Evolutionary conservation across 2,113 vertebrate genomes (phyloP).

Genomic region (Antigone vipio): DNA sequence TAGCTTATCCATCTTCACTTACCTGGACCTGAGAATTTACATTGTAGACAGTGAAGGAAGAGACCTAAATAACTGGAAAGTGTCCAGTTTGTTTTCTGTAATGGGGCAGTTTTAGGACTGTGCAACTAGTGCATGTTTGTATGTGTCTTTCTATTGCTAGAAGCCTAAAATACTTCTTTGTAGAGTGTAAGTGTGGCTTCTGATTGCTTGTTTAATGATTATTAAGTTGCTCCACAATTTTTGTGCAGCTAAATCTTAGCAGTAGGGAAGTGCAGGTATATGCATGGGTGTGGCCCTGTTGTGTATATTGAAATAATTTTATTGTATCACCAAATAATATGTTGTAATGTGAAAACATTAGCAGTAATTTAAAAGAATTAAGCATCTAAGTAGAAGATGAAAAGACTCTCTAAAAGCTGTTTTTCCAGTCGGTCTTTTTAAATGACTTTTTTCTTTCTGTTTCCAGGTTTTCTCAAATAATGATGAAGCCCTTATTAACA

Average conservation of each 20-base stretch:
- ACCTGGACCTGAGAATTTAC: background rate
- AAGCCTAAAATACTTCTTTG: background rate
- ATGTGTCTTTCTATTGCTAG: background rate
- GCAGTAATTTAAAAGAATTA: background rate
- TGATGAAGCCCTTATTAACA: slow-evolving; percentile 96
- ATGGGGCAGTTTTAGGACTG: background rate
- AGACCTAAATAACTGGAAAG: background rate
- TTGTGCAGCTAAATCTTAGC: background rate
- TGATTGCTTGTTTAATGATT: background rate
- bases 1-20: background rate
- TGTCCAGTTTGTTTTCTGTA: background rate
- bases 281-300: background rate
- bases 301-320: background rate
- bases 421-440: background rate
- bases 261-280: background rate
- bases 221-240: background rate
- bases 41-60: background rate
- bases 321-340: background rate
- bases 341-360: background rate
- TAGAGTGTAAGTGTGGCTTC: background rate
- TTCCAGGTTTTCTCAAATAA: slow-evolving; percentile 92
- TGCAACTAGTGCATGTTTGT: background rate
- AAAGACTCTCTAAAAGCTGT: background rate
- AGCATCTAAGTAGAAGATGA: background rate
- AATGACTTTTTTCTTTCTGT: background rate